Evolutionary conservation across 2,113 vertebrate species (phyloP), one percentile per base, ranked within the genome.

Genomic region (Procavia capensis): DNA sequence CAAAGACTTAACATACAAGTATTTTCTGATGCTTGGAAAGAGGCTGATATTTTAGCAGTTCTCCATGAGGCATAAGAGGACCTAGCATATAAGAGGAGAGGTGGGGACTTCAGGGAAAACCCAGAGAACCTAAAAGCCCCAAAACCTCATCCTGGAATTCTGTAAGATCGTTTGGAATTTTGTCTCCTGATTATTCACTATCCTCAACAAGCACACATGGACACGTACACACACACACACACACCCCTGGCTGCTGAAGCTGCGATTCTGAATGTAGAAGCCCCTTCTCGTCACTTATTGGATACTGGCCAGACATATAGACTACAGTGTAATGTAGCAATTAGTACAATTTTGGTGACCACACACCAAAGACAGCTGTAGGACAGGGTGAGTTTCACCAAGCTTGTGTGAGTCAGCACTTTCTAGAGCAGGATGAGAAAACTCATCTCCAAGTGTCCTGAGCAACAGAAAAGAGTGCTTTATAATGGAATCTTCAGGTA

Each of bases 291-390:
- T 50, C 34, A 31, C 20, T 61, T 43, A 24, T 34, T 84, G 41
- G 9, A 24, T 20, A 0, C 25, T 50, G 34, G 5, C 41, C 27
- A 78, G n/a, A 41, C 31, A 1, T 36, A 3, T 88, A 25, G 39
- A 3, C 25, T 39, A 6, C 47, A 39, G 13, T 16, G 0, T 17
- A 29, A 50, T 6, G 1, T 4, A 11, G 22, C 6, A 74, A 3
- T 63, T 14, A 36, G 39, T 19, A 3, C 8, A 29, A 3, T 72
- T 24, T 36, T 36, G 54, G 43, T 24, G 5, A 54, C 10, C 14
- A 36, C 19, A 36, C 6, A 68, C 3, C 11, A 81, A 41, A 66
- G 54, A 25, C 29, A 90, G 59, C 16, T 0, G 0, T 9, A 39
- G 45, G 17, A 1, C 43, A 5, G 25, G 43, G 24, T 54, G n/a